phyloP scores from a whole-genome alignment of 2,797 vertebrate genomes.

The Sebastes itinus region DNA sequence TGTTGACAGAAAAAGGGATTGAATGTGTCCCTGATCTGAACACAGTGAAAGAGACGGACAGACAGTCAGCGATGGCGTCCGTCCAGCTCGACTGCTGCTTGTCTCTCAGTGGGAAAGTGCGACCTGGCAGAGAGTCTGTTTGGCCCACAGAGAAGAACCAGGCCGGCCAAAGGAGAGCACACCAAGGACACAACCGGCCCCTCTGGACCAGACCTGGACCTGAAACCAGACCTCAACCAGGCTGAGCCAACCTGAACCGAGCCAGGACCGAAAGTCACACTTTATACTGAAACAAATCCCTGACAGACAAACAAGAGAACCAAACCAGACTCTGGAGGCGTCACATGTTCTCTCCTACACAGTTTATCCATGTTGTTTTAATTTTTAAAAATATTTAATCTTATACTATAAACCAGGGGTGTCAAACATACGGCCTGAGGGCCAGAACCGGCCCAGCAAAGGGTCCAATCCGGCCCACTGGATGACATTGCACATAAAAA shows the following conservation, averaged over 20 bases:
- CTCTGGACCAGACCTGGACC: slow-evolving; percentile 5
- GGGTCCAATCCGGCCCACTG: too few species aligned
- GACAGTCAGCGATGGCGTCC: not conserved
- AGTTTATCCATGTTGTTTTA: too few species aligned
- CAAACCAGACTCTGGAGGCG: too few species aligned
- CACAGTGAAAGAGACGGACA: not conserved
- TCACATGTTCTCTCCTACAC: too few species aligned
- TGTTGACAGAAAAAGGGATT: not conserved
- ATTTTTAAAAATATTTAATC: too few species aligned
- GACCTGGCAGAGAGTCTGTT: slow-evolving; percentile 39
- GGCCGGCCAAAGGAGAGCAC: slow-evolving; percentile 50
- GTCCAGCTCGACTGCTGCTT: too few species aligned
- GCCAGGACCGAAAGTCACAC: not conserved
- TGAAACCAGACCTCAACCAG: not conserved
- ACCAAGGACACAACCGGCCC: slow-evolving; percentile 61
- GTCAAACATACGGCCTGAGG: too few species aligned
- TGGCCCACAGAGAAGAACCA: slow-evolving; percentile 7
- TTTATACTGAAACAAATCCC: not conserved
- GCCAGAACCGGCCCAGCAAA: too few species aligned
- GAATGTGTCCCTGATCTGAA: too few species aligned
- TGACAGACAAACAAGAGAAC: not conserved
- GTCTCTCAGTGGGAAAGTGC: not conserved
- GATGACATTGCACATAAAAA: too few species aligned
- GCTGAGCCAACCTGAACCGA: not conserved
- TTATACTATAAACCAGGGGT: too few species aligned